phyloP scores from a whole-genome alignment of 1,140 invertebrate genomes.

The silkworm (Bombyx mori) region DNA sequence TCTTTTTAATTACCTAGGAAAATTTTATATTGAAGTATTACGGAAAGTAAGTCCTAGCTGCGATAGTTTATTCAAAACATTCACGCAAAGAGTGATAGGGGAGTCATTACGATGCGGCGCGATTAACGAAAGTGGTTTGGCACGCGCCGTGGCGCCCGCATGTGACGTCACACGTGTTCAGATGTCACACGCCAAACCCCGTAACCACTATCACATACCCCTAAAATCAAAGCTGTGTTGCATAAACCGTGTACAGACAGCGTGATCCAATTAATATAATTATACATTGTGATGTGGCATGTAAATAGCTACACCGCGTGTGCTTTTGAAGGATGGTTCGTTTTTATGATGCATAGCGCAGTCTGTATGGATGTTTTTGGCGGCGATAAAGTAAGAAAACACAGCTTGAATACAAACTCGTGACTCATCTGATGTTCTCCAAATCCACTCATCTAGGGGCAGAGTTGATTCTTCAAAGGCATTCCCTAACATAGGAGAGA shows the following conservation, averaged over 20 bases:
- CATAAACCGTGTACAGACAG: conserved; percentile 7
- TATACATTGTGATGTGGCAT: not conserved
- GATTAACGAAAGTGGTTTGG: conserved; percentile 36
- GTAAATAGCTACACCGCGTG: not conserved
- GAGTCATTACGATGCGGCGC: conserved; percentile 28
- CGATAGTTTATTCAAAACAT: too few relatives aligned
- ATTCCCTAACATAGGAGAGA: too few relatives aligned
- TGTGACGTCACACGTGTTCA: conserved; percentile 18
- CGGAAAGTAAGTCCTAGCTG: too few relatives aligned
- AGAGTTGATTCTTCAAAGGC: too few relatives aligned
- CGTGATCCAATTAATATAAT: conserved; percentile 3
- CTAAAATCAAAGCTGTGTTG: conserved; percentile 20
- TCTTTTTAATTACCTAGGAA: too few relatives aligned
- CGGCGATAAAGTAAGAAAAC: too few relatives aligned
- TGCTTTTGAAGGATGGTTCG: not conserved
- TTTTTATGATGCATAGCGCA: too few relatives aligned
- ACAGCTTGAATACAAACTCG: too few relatives aligned
- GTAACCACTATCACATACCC: conserved; percentile 10
- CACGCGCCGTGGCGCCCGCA: conserved; percentile 31
- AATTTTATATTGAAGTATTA: too few relatives aligned
- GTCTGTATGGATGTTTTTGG: not conserved
- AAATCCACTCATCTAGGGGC: too few relatives aligned
- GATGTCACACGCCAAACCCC: conserved; percentile 15
- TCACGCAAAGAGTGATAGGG: conserved; percentile 11
- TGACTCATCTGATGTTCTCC: too few relatives aligned